Percentiles rank a stretch among this genome's conserved stretches.
These are phyloP conservation scores for Asteroscopus sphinx DNA, from an alignment of 2,888 invertebrate species.

Conservation along the genomic window DNA sequence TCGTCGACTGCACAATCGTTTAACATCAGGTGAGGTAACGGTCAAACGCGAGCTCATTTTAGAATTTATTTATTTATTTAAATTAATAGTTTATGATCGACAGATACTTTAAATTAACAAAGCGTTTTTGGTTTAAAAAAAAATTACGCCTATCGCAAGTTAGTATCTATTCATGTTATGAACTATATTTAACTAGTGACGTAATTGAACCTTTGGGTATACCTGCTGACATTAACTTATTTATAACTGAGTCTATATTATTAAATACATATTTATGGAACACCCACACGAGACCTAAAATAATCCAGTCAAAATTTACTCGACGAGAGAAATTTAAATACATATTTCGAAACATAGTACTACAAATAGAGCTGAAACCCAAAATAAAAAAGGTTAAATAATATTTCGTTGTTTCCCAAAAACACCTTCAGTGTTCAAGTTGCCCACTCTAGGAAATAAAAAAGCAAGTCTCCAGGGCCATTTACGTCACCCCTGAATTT, in stretches of 20 bases:
- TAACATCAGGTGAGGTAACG: no score
- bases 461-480: slow-evolving; percentile 60
- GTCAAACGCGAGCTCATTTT: no score
- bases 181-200: slow-evolving; percentile 9
- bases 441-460: slow-evolving; percentile 64
- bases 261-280: background rate
- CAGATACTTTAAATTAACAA: no score
- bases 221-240: no score
- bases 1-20: no score
- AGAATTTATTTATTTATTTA: no score
- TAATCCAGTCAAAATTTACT: background rate
- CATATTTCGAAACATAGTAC: slow-evolving; percentile 16
- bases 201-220: slow-evolving; percentile 2
- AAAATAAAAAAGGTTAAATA: slow-evolving; percentile 47
- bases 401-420: slow-evolving; percentile 43
- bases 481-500: slow-evolving; percentile 77
- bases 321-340: slow-evolving; percentile 7
- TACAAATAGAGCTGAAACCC: slow-evolving; percentile 12
- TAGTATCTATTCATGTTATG: slow-evolving; percentile 1
- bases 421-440: slow-evolving; percentile 53
- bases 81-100: no score
- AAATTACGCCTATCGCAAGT: background rate
- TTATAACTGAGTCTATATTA: background rate
- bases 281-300: background rate
- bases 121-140: no score